These are phyloP conservation scores for Vanessa cardui DNA, from an alignment of 2,888 invertebrate species.

Conservation along the genomic window DNA sequence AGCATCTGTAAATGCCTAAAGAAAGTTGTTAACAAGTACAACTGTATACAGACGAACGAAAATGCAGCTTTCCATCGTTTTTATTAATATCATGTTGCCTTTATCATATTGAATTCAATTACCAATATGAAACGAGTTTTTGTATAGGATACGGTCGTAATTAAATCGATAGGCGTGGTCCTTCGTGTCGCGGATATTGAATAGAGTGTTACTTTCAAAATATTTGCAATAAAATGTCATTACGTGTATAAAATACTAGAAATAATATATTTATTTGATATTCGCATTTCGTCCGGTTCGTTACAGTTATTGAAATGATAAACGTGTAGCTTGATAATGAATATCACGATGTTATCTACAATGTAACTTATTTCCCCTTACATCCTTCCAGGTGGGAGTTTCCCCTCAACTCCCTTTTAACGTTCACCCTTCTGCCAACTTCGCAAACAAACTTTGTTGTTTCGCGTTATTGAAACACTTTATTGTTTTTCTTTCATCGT, in stretches of 20 bases:
- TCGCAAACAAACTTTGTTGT: slow-evolving; percentile 74
- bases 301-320: neutral
- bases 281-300: neutral
- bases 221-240: neutral
- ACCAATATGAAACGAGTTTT: slow-evolving; percentile 52
- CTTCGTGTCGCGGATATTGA: slow-evolving; percentile 23
- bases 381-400: slow-evolving; percentile 35
- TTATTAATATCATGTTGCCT: slow-evolving; percentile 56
- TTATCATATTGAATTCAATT: slow-evolving; percentile 48
- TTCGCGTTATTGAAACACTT: slow-evolving; percentile 77
- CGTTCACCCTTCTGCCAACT: slow-evolving; percentile 54
- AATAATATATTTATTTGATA: neutral
- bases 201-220: neutral
- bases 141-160: slow-evolving; percentile 42
- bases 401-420: slow-evolving; percentile 40
- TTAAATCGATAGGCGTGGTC: slow-evolving; percentile 25
- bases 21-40: slow-evolving; percentile 44
- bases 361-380: slow-evolving; percentile 35
- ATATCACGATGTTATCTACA: slow-evolving; percentile 52
- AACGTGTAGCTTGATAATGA: slow-evolving; percentile 44
- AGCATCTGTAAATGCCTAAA: slow-evolving; percentile 40
- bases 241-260: neutral
- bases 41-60: slow-evolving; percentile 51
- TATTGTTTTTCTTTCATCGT: slow-evolving; percentile 76
- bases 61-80: slow-evolving; percentile 64